Conservation (phyloP, 2,888 invertebrate species). For the Euspilapteryx auroguttella region DNA sequence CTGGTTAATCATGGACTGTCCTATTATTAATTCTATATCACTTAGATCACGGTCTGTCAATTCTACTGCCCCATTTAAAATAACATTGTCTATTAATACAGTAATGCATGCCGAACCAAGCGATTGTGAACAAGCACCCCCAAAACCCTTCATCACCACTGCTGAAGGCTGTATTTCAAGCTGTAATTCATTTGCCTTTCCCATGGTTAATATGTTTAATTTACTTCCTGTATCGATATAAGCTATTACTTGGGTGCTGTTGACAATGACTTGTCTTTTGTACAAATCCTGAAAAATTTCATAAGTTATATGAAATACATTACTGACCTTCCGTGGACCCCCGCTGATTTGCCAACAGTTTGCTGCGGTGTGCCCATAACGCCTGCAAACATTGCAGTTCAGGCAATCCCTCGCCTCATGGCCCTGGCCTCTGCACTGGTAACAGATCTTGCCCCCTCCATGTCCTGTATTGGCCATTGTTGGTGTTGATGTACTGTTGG, state of each 20-base stretch:
- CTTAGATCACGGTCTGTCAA: not conserved
- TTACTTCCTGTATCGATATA: not conserved
- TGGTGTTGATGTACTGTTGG: no score
- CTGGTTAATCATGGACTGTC: not conserved
- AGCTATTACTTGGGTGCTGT: no score
- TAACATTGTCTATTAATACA: not conserved
- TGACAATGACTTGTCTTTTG: no score
- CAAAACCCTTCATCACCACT: not conserved
- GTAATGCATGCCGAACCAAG: not conserved
- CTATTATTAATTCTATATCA: not conserved
- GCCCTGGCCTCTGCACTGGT: slow-evolving; percentile 7
- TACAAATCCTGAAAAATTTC: no score
- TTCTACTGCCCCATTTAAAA: not conserved
- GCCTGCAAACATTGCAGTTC: slow-evolving; percentile 8
- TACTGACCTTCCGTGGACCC: no score
- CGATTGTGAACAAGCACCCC: not conserved
- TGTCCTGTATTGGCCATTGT: no score
- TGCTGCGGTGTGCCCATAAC: slow-evolving; percentile 7
- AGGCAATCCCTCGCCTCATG: slow-evolving; percentile 9
- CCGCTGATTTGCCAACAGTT: slow-evolving; percentile 10
- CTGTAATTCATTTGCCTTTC: not conserved
- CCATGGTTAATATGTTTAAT: not conserved
- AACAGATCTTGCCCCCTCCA: slow-evolving; percentile 10
- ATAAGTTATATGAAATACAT: no score
- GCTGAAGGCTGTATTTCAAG: not conserved